phyloP scores from a whole-genome alignment of 2,797 vertebrate genomes.

The Neomorphus geoffroyi region DNA sequence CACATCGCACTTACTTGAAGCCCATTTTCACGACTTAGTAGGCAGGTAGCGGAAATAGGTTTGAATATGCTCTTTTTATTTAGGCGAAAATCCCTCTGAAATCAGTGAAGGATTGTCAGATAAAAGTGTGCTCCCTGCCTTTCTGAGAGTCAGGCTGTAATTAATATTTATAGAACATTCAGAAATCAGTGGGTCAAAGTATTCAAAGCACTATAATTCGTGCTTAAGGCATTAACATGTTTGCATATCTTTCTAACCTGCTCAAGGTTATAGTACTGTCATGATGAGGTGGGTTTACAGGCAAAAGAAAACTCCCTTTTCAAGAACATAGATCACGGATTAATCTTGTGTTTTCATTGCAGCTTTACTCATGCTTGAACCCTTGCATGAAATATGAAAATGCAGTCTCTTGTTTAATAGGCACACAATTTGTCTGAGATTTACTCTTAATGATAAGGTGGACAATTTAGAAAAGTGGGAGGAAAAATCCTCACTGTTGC shows the following conservation, averaged over 20 bases:
- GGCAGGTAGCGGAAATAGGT: neutral
- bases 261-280: neutral
- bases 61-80: neutral
- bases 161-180: neutral
- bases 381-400: neutral
- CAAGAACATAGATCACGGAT: neutral
- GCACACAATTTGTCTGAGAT: neutral
- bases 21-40: neutral
- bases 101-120: neutral
- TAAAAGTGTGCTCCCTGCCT: neutral
- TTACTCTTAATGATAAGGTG: neutral
- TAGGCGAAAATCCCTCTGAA: neutral
- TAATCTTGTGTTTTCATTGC: neutral
- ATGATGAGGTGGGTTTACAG: neutral
- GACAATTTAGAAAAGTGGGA: neutral
- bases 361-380: neutral
- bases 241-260: neutral
- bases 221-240: neutral
- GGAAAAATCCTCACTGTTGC: neutral
- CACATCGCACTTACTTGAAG: neutral
- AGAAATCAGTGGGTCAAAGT: neutral
- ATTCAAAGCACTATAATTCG: neutral
- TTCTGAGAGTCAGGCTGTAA: neutral
- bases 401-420: neutral
- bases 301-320: neutral